Conservation (phyloP, 1,140 invertebrate species). For the Coenobita brevimanus region DNA sequence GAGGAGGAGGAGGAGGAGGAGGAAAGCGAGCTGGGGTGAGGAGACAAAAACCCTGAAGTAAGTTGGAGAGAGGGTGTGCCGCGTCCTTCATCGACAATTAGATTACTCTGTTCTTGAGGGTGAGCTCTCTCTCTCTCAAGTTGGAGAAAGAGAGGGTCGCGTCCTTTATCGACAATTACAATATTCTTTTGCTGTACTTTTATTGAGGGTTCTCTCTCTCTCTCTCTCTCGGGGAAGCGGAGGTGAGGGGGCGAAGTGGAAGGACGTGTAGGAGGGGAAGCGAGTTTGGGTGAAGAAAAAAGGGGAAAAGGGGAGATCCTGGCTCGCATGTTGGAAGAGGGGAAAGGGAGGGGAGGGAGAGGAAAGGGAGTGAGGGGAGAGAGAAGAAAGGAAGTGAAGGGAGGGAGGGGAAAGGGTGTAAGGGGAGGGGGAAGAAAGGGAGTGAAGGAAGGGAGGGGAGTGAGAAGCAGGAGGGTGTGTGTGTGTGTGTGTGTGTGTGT, state of each 20-base stretch:
- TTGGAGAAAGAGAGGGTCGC: too few relatives aligned
- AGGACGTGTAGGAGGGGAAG: not conserved
- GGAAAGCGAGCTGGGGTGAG: not conserved
- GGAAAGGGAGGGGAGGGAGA: not conserved
- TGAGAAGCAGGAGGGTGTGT: not conserved
- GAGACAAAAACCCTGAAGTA: not conserved
- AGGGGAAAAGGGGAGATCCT: not conserved
- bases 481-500: constrained; percentile 1
- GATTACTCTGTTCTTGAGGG: too few relatives aligned
- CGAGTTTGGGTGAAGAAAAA: not conserved
- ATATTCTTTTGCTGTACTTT: too few relatives aligned
- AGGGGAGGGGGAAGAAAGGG: not conserved
- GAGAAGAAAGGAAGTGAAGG: not conserved
- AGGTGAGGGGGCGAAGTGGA: not conserved
- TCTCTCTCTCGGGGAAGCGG: not conserved
- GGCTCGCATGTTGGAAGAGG: too few relatives aligned
- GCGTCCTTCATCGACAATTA: too few relatives aligned
- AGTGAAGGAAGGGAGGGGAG: not conserved
- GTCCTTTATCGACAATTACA: too few relatives aligned
- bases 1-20: not conserved
- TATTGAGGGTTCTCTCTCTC: too few relatives aligned
- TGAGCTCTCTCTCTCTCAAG: too few relatives aligned
- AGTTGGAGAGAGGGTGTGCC: too few relatives aligned
- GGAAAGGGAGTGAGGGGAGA: not conserved
- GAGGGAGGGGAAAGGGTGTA: not conserved